A percentile compares a stretch with the other conserved stretches of the same genome.
Conservation (phyloP, 2,888 invertebrate genomes). For the Hoplodrina ambigua region DNA sequence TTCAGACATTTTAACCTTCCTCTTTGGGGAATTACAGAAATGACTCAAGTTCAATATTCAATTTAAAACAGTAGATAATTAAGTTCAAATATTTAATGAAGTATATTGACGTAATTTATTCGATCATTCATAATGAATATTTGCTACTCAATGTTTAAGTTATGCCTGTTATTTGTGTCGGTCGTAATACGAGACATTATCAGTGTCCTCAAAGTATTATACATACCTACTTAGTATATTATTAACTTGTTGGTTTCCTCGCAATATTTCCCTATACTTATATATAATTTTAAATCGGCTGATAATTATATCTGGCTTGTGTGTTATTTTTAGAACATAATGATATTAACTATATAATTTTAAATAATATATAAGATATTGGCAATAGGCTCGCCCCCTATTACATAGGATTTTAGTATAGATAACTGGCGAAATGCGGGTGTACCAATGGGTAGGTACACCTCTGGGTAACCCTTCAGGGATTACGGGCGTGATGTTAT, state of each 20-base stretch:
- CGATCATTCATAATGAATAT: slow-evolving; percentile 31
- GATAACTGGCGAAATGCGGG: no score
- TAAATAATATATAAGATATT: neutral
- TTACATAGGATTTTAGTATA: no score
- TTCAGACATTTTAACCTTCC: slow-evolving; percentile 18
- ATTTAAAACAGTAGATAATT: neutral
- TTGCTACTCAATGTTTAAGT: slow-evolving; percentile 36
- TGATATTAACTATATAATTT: neutral
- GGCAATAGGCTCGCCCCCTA: no score
- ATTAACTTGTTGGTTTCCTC: slow-evolving; percentile 47
- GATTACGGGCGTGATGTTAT: no score
- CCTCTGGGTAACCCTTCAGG: no score
- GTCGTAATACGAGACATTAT: slow-evolving; percentile 53
- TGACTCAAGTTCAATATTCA: slow-evolving; percentile 7
- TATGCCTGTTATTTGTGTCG: slow-evolving; percentile 47
- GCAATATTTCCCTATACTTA: slow-evolving; percentile 37
- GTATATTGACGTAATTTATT: slow-evolving; percentile 18
- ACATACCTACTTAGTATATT: slow-evolving; percentile 44
- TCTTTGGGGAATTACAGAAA: slow-evolving; percentile 17
- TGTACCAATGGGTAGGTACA: no score
- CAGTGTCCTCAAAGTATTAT: slow-evolving; percentile 46
- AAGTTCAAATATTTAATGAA: slow-evolving; percentile 27
- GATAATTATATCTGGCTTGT: slow-evolving; percentile 25
- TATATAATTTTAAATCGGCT: slow-evolving; percentile 33
- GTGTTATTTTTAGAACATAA: slow-evolving; percentile 38